These are phyloP conservation scores for Hippocampus guttulatus DNA, from an alignment of 2,113 vertebrate species.

Conservation along the genomic window DNA sequence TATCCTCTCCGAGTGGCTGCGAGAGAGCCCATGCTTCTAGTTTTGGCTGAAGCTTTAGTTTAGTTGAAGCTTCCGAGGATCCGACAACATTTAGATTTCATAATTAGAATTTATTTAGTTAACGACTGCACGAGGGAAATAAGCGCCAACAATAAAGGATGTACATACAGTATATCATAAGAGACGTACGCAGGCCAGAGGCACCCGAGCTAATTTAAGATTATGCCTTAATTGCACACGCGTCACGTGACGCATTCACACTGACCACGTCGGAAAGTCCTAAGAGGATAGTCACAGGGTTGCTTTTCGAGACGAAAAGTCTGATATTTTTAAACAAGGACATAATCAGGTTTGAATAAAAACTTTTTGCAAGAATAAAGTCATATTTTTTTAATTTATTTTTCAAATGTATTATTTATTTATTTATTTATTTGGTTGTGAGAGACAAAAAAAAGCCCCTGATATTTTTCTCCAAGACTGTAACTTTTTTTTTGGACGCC, in stretches of 20 bases:
- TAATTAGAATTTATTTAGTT: neutral
- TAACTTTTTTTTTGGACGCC: neutral
- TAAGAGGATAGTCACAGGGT: neutral
- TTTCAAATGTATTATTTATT: too few species aligned
- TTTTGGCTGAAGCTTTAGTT: neutral
- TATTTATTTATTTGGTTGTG: too few species aligned
- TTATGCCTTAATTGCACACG: neutral
- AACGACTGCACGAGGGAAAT: constrained; percentile 1
- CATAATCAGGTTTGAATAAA: too few species aligned
- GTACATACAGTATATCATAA: constrained; percentile 1
- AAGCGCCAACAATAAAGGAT: constrained; percentile 2
- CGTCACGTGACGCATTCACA: neutral
- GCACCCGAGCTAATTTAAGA: neutral
- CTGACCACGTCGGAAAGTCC: neutral
- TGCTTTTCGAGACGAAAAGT: too few species aligned
- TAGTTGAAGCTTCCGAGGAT: neutral
- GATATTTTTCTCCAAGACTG: too few species aligned
- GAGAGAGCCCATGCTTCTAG: neutral
- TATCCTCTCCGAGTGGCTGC: neutral
- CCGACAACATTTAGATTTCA: neutral
- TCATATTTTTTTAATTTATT: too few species aligned
- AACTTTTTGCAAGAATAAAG: too few species aligned
- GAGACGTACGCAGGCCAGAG: neutral
- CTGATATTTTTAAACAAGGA: too few species aligned
- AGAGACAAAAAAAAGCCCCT: too few species aligned